These are phyloP conservation scores for Sebastes diploproa DNA, from an alignment of 2,797 vertebrate species.

Conservation along the genomic window DNA sequence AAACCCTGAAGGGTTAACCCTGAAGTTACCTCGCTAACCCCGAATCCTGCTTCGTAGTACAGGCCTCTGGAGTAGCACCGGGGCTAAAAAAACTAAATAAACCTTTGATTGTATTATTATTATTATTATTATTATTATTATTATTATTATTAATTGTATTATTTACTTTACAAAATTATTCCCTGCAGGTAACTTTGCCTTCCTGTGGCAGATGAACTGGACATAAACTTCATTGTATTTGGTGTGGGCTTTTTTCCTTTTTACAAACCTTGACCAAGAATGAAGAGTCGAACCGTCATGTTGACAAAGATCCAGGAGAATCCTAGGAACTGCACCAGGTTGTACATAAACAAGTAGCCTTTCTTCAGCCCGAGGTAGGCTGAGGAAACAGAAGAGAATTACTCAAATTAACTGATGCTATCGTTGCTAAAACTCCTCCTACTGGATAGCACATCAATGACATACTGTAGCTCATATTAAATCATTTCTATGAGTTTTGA, in stretches of 20 bases:
- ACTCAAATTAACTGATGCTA: background rate
- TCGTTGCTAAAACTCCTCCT: background rate
- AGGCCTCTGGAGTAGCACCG: too few relatives aligned
- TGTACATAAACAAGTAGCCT: conserved; percentile 95
- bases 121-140: too few relatives aligned
- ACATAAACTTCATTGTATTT: too few relatives aligned
- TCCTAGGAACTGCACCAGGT: conserved; percentile 94
- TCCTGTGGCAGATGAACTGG: background rate
- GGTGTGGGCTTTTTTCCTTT: background rate
- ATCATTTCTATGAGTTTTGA: background rate
- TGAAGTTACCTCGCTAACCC: too few relatives aligned
- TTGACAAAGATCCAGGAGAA: conserved; percentile 97
- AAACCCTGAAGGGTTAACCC: too few relatives aligned
- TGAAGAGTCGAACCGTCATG: conserved; percentile 92
- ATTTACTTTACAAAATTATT: background rate
- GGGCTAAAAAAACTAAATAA: too few relatives aligned
- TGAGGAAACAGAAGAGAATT: conserved; percentile 38
- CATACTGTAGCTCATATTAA: background rate
- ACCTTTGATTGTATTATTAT: too few relatives aligned
- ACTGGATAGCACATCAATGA: background rate
- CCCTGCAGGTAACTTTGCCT: background rate
- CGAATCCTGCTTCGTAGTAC: too few relatives aligned
- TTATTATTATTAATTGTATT: too few relatives aligned
- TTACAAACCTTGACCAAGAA: conserved; percentile 89
- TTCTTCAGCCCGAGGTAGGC: conserved; percentile 86